phyloP scores from a whole-genome alignment of 1,140 invertebrate genomes.

The Drosophila ambigua region DNA sequence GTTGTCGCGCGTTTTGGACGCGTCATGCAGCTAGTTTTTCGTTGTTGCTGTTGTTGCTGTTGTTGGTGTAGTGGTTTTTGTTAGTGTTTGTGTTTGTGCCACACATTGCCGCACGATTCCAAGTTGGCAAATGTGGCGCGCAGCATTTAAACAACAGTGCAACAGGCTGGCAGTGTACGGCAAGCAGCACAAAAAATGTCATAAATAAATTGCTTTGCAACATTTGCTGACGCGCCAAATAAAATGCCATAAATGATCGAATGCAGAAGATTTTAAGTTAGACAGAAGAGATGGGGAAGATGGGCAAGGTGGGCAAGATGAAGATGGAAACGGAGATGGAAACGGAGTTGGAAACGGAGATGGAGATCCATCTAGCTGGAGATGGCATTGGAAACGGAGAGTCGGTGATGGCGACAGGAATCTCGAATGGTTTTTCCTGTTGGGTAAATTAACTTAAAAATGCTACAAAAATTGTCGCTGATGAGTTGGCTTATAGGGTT shows the following conservation, averaged over 20 bases:
- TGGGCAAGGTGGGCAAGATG: background rate
- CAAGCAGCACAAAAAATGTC: slow-evolving; percentile 73
- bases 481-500: slow-evolving; percentile 79
- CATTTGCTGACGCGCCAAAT: slow-evolving; percentile 84
- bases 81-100: slow-evolving; percentile 40
- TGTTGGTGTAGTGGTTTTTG: slow-evolving; percentile 11
- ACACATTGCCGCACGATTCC: slow-evolving; percentile 77
- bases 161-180: slow-evolving; percentile 18
- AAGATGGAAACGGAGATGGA: slow-evolving; percentile 45
- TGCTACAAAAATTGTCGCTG: slow-evolving; percentile 78
- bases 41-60: slow-evolving; percentile 4
- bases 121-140: slow-evolving; percentile 62
- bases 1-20: slow-evolving; percentile 74
- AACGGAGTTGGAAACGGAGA: slow-evolving; percentile 2
- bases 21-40: slow-evolving; percentile 78
- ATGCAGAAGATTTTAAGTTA: slow-evolving; percentile 74
- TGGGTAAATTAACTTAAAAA: slow-evolving; percentile 83
- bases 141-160: slow-evolving; percentile 50
- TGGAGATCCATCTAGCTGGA: slow-evolving; percentile 9
- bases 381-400: slow-evolving; percentile 7
- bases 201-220: slow-evolving; percentile 83
- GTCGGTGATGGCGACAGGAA: slow-evolving; percentile 47
- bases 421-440: slow-evolving; percentile 78
- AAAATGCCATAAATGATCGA: slow-evolving; percentile 83
- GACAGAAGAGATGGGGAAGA: slow-evolving; percentile 32